Evolutionary conservation across 1,140 invertebrate genomes (phyloP).

Genomic region (Eubasilissa regina): DNA sequence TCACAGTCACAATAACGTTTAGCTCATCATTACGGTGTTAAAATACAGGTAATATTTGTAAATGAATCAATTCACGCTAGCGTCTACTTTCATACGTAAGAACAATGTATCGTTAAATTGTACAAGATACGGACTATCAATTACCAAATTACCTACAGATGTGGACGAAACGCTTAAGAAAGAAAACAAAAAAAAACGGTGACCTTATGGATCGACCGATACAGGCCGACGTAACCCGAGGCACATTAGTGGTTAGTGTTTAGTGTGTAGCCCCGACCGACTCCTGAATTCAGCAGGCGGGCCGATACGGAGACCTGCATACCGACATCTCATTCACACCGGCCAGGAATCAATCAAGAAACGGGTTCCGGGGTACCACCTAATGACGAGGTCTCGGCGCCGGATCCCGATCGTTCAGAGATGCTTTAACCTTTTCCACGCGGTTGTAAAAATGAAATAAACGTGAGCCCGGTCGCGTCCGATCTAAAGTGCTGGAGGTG

Average conservation of each 20-base stretch:
- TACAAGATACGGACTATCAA: no score
- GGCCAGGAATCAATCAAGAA: slow-evolving; percentile 42
- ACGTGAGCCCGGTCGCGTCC: slow-evolving; percentile 2
- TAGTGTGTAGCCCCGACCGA: slow-evolving; percentile 36
- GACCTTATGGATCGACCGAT: slow-evolving; percentile 35
- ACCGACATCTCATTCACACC: slow-evolving; percentile 43
- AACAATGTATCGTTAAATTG: no score
- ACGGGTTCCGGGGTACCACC: slow-evolving; percentile 30
- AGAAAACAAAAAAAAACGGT: slow-evolving; percentile 35
- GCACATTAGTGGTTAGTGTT: no score
- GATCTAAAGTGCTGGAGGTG: not conserved
- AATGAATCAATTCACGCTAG: no score
- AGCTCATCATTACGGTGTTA: no score
- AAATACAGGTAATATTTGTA: no score
- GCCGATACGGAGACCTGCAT: slow-evolving; percentile 42
- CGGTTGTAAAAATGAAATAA: not conserved
- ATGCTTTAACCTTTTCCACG: not conserved
- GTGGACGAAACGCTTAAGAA: no score
- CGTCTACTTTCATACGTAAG: no score
- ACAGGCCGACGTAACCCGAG: slow-evolving; percentile 39
- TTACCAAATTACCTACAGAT: no score
- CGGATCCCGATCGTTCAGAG: not conserved
- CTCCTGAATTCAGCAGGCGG: slow-evolving; percentile 41
- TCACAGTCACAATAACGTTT: no score
- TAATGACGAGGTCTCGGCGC: not conserved